Evolutionary conservation across 2,888 invertebrate genomes (phyloP).

Genomic region (Trichopoda pennipes): DNA sequence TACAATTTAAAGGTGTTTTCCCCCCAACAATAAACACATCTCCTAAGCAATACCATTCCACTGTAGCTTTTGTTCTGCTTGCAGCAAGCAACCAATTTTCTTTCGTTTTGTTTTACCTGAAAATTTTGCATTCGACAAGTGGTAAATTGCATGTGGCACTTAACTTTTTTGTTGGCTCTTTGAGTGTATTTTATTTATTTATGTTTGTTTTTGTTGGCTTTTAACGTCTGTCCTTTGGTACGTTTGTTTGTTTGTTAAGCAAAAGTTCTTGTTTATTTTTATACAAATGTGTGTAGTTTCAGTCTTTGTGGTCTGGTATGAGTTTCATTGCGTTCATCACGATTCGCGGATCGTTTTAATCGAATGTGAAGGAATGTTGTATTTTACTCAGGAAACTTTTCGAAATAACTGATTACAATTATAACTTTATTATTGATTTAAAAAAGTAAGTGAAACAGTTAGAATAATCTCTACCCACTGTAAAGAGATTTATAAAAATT

Average conservation of each 20-base stretch:
- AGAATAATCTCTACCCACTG: no score
- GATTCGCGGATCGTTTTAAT: background rate
- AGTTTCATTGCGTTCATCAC: constrained; percentile 3
- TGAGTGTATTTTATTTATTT: constrained; percentile 15
- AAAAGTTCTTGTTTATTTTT: constrained; percentile 13
- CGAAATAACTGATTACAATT: background rate
- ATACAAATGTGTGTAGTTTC: constrained; percentile 3
- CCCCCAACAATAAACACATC: background rate
- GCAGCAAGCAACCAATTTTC: constrained; percentile 21
- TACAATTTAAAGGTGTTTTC: background rate
- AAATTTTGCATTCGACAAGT: constrained; percentile 68
- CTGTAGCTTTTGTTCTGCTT: constrained; percentile 14
- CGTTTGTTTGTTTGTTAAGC: constrained; percentile 33
- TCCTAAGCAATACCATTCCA: background rate
- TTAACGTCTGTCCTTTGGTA: constrained; percentile 6
- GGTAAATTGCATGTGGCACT: constrained; percentile 67
- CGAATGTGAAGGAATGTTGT: constrained; percentile 25
- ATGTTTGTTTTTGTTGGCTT: constrained; percentile 11
- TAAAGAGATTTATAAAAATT: no score
- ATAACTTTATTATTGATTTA: no score
- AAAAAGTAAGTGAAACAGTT: no score
- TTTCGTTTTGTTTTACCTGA: constrained; percentile 18
- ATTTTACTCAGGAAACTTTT: constrained; percentile 18
- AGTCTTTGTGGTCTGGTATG: background rate
- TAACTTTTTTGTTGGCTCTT: constrained; percentile 31